Conservation (phyloP, 2,888 invertebrate genomes). For the Lissocephala sabroskyi region DNA sequence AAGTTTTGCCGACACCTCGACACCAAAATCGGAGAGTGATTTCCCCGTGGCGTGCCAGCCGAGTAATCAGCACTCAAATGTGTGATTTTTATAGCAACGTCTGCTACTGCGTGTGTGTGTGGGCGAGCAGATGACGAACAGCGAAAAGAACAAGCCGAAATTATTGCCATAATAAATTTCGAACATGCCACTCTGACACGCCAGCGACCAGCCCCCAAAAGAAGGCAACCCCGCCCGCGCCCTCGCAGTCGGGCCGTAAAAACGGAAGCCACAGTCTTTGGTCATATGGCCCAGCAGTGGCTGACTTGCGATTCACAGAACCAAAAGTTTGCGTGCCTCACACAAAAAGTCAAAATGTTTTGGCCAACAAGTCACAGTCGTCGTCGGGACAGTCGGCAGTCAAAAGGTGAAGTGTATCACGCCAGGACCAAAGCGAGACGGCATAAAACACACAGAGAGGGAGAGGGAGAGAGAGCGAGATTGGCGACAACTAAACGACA, state of each 20-base stretch:
- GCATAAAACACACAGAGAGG: constrained; percentile 21
- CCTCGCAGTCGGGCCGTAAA: constrained; percentile 30
- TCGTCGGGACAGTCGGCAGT: neutral
- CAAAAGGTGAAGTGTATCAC: constrained; percentile 2
- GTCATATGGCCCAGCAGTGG: constrained; percentile 10
- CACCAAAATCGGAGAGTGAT: no score
- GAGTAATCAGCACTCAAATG: constrained; percentile 15
- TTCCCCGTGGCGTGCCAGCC: no score
- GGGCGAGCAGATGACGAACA: constrained; percentile 2
- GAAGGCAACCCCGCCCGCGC: neutral
- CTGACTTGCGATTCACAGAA: constrained; percentile 35
- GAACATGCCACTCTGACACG: constrained; percentile 20
- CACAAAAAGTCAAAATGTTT: neutral
- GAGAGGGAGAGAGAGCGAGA: constrained; percentile 13
- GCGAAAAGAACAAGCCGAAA: constrained; percentile 28
- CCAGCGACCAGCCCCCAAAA: neutral
- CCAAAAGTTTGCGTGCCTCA: constrained; percentile 56
- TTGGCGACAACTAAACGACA: constrained; percentile 38
- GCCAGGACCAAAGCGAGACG: neutral
- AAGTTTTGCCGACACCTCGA: neutral
- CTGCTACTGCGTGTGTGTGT: neutral
- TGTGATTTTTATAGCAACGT: constrained; percentile 33
- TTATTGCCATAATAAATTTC: constrained; percentile 56
- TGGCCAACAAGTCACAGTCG: neutral
- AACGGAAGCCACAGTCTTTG: constrained; percentile 9